Percentiles rank a stretch among this genome's conserved stretches.
phyloP scores from a whole-genome alignment of 1,140 invertebrate genomes.

The Asbolus verrucosus region DNA sequence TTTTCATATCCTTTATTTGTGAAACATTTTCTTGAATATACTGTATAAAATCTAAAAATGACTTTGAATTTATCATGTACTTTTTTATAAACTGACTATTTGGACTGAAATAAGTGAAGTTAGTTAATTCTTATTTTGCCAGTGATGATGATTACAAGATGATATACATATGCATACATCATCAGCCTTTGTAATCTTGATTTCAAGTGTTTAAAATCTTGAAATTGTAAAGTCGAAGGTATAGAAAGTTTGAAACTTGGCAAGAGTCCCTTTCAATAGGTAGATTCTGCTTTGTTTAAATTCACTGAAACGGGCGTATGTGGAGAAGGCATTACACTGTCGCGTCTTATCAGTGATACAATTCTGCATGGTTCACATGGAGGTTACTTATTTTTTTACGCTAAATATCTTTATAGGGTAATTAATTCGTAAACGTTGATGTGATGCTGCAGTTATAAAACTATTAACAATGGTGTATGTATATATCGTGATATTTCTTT shows the following conservation, averaged over 20 bases:
- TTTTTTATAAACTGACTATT: not conserved
- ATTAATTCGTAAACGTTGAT: too few relatives aligned
- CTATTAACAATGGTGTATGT: not conserved
- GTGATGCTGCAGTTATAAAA: too few relatives aligned
- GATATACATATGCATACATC: constrained; percentile 40
- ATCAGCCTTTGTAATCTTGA: constrained; percentile 60
- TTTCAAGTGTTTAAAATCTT: constrained; percentile 52
- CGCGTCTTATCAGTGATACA: constrained; percentile 9
- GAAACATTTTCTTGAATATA: too few relatives aligned
- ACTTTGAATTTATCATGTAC: too few relatives aligned
- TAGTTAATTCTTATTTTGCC: constrained; percentile 12
- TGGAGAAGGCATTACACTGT: constrained; percentile 28
- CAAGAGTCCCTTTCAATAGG: constrained; percentile 29
- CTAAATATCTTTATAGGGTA: too few relatives aligned
- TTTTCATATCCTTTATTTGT: too few relatives aligned
- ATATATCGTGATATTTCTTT: constrained; percentile 60
- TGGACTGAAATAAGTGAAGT: not conserved
- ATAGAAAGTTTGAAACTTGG: constrained; percentile 42
- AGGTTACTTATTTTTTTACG: too few relatives aligned
- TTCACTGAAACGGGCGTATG: constrained; percentile 16
- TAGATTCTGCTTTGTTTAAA: constrained; percentile 25
- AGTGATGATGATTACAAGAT: constrained; percentile 52
- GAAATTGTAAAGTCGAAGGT: constrained; percentile 58
- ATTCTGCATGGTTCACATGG: not conserved
- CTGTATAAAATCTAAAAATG: too few relatives aligned